A percentile compares a stretch with the other conserved stretches of the same genome.
Conservation (phyloP, 2,888 invertebrate genomes). For the Dasysyrphus tricinctus region DNA sequence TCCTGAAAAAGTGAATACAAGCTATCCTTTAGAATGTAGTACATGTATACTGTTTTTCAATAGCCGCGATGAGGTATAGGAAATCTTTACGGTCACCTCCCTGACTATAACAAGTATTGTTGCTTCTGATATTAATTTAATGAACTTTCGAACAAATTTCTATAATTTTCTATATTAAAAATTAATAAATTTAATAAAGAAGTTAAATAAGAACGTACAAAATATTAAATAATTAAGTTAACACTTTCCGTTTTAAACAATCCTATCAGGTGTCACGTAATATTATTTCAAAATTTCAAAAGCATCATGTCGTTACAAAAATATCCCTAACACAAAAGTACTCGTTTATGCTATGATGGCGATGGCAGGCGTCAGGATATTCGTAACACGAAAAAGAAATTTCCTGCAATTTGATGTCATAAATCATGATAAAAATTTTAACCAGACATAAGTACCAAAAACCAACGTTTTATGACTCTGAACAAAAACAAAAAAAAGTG, state of each 20-base stretch:
- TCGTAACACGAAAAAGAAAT: background rate
- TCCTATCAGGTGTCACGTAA: background rate
- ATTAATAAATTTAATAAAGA: background rate
- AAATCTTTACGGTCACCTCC: too few relatives aligned
- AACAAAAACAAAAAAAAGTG: background rate
- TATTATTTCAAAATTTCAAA: background rate
- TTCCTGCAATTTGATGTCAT: constrained; percentile 19
- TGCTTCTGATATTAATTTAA: too few relatives aligned
- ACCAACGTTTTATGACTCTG: background rate
- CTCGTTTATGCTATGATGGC: too few relatives aligned
- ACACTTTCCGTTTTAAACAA: background rate
- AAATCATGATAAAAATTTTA: constrained; percentile 22
- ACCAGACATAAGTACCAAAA: constrained; percentile 22
- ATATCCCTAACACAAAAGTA: background rate
- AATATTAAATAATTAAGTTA: background rate
- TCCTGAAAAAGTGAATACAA: too few relatives aligned
- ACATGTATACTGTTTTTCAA: too few relatives aligned
- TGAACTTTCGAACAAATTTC: too few relatives aligned
- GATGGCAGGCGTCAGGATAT: background rate
- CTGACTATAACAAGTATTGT: too few relatives aligned
- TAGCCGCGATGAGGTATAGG: too few relatives aligned
- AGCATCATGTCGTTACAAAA: background rate
- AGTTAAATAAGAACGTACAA: background rate
- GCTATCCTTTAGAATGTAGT: too few relatives aligned
- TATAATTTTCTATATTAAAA: too few relatives aligned